Conservation (phyloP, 2,888 invertebrate genomes). For the Lathronympha strigana region DNA sequence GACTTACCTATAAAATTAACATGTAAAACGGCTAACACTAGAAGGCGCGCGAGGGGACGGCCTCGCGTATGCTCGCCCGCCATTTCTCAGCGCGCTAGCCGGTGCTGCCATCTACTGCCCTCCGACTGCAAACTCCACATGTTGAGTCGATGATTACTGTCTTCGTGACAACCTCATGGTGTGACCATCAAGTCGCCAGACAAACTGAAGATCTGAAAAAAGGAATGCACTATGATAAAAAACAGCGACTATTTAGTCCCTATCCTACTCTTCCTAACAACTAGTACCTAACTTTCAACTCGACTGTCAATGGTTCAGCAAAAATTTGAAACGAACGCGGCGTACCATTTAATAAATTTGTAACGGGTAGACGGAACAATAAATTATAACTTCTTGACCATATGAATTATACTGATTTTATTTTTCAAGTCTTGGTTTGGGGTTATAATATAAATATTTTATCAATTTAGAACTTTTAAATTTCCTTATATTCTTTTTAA, state of each 20-base stretch:
- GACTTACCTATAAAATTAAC: conserved; percentile 79
- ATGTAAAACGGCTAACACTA: conserved; percentile 73
- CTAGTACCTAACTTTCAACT: too few species aligned
- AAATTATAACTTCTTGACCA: too few species aligned
- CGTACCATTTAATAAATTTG: too few species aligned
- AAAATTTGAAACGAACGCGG: too few species aligned
- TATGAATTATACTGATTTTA: too few species aligned
- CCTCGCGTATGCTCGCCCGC: conserved; percentile 68
- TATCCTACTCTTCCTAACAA: background rate
- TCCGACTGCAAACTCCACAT: conserved; percentile 54
- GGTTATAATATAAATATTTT: too few species aligned
- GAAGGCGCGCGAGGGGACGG: conserved; percentile 74
- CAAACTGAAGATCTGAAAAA: conserved; percentile 19
- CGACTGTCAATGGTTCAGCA: too few species aligned
- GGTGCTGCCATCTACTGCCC: conserved; percentile 69
- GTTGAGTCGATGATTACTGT: conserved; percentile 41
- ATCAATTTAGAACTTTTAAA: too few species aligned
- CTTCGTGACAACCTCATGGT: conserved; percentile 44
- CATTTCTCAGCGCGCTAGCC: conserved; percentile 73
- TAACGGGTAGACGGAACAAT: too few species aligned
- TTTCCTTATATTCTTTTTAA: background rate
- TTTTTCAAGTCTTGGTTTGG: too few species aligned
- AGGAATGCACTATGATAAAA: background rate
- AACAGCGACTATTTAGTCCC: background rate
- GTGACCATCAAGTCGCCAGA: background rate